Percentiles rank a stretch among this genome's conserved stretches.
These are phyloP conservation scores for Drosophila melanica DNA, from an alignment of 1,140 invertebrate species.

Conservation along the genomic window DNA sequence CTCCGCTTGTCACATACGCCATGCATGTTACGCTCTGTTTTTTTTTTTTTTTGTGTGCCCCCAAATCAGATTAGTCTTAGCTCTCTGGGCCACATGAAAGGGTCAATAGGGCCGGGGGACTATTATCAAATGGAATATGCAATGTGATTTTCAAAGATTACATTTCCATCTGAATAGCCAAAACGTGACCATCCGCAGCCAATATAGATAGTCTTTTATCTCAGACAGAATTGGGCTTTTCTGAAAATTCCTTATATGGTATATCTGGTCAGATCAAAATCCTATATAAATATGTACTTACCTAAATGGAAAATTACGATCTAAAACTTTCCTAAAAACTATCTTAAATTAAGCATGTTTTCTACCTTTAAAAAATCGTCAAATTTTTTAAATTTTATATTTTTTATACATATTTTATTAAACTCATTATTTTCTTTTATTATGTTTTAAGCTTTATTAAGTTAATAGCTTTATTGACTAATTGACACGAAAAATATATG, in stretches of 20 bases:
- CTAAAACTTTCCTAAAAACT: no score
- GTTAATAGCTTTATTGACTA: slow-evolving; percentile 57
- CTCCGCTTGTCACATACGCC: slow-evolving; percentile 28
- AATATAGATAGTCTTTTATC: not conserved
- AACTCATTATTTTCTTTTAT: not conserved
- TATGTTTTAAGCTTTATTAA: slow-evolving; percentile 53
- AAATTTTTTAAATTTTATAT: no score
- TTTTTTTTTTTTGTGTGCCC: slow-evolving; percentile 61
- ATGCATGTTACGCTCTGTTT: slow-evolving; percentile 45
- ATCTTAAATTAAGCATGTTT: no score
- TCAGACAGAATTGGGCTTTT: no score
- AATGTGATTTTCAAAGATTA: slow-evolving; percentile 59
- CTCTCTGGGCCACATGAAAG: slow-evolving; percentile 55
- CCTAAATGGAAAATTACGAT: no score
- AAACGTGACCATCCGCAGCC: slow-evolving; percentile 58
- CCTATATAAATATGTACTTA: no score
- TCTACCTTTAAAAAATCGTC: no score
- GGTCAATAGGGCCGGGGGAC: slow-evolving; percentile 57
- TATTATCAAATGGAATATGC: slow-evolving; percentile 70
- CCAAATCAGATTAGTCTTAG: slow-evolving; percentile 64
- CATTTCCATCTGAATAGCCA: slow-evolving; percentile 36
- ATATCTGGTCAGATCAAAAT: no score
- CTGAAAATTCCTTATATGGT: no score
- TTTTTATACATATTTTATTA: not conserved
- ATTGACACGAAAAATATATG: slow-evolving; percentile 72